phyloP scores from a whole-genome alignment of 30 jellyfish, hydroid and myxozoan species.

The Pelagia noctiluca region DNA sequence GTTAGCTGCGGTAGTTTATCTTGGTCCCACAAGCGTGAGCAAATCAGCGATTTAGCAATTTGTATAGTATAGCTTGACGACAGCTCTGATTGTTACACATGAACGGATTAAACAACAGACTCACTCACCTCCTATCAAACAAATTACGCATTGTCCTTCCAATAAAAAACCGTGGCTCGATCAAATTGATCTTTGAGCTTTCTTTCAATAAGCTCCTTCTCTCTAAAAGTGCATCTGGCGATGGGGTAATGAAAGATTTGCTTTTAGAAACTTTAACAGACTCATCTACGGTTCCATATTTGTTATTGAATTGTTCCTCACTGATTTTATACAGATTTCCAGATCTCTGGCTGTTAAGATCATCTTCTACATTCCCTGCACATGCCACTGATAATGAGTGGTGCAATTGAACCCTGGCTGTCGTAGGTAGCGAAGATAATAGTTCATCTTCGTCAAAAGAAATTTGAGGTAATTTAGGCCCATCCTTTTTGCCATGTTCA shows the following conservation, averaged over 20 bases:
- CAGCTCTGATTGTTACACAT: too few relatives aligned
- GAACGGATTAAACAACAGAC: too few relatives aligned
- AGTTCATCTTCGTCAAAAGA: conserved; percentile 51
- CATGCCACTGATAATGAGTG: conserved; percentile 60
- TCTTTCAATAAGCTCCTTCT: conserved; percentile 1
- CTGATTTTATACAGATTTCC: neutral
- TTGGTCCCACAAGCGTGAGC: too few relatives aligned
- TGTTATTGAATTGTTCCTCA: neutral
- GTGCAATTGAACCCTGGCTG: conserved; percentile 38
- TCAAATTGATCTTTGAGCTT: neutral
- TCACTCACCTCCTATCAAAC: neutral
- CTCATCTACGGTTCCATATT: neutral
- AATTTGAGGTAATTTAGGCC: neutral
- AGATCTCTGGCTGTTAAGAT: neutral
- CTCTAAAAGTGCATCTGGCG: neutral
- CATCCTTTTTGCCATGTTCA: neutral
- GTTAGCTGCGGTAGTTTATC: too few relatives aligned
- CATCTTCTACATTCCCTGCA: conserved; percentile 41
- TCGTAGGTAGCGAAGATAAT: conserved; percentile 38
- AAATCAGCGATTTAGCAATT: too few relatives aligned
- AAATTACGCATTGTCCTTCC: neutral
- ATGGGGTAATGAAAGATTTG: conserved; percentile 32
- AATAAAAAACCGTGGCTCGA: neutral
- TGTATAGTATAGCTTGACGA: too few relatives aligned
- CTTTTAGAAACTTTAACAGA: conserved; percentile 27